phyloP scores from a whole-genome alignment of 2,797 vertebrate genomes.

The Caiman crocodilus region DNA sequence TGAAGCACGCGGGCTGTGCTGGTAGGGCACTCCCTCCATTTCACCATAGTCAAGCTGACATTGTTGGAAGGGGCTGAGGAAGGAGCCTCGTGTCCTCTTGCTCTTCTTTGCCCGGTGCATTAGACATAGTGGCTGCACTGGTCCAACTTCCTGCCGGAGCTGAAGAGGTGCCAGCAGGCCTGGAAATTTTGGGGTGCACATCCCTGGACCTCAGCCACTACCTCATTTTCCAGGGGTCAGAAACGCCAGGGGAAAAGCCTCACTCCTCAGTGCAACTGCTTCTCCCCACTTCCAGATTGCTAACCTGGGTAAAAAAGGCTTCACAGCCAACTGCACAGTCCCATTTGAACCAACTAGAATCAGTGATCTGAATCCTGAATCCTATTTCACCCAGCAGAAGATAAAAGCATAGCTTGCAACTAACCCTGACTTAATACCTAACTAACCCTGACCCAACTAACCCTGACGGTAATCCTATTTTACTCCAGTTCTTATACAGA shows the following conservation, averaged over 20 bases:
- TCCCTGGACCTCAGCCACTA: neutral
- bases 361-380: neutral
- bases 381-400: no score
- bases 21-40: neutral
- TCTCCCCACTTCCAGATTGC: neutral
- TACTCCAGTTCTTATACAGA: no score
- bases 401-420: no score
- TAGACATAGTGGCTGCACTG: neutral
- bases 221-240: neutral
- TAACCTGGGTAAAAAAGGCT: neutral
- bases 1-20: neutral
- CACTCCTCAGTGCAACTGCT: neutral
- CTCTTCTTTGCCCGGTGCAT: accelerated
- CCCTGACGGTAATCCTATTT: no score
- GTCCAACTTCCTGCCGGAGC: neutral
- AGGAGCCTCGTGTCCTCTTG: neutral
- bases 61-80: neutral
- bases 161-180: neutral
- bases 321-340: neutral
- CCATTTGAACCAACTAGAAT: neutral
- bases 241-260: neutral
- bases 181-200: neutral
- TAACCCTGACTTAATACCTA: no score
- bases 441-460: no score
- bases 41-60: neutral